phyloP scores from a whole-genome alignment of 2,888 invertebrate genomes.

The Petrophora chlorosata region DNA sequence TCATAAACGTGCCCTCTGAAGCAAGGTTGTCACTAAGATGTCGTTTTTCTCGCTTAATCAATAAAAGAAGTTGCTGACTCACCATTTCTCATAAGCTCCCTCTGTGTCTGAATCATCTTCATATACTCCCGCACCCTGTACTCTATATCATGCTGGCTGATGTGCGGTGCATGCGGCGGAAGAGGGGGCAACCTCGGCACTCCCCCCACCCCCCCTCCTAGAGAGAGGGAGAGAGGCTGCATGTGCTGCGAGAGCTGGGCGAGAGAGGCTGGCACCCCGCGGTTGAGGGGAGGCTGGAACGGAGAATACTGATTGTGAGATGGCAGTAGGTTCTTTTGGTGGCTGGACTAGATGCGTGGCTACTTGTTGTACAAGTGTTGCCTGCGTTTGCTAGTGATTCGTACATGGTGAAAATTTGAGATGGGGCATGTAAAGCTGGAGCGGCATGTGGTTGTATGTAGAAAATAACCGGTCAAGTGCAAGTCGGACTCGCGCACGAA shows the following conservation, averaged over 20 bases:
- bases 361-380: background rate
- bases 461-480: too few species aligned
- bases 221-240: conserved; percentile 90
- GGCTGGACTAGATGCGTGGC: background rate
- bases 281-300: conserved; percentile 76
- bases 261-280: conserved; percentile 84
- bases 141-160: conserved; percentile 89
- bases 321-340: conserved; percentile 24
- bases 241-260: conserved; percentile 85
- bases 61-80: conserved; percentile 35
- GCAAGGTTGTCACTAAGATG: too few species aligned
- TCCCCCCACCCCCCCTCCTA: conserved; percentile 79
- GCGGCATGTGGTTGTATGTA: too few species aligned
- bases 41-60: too few species aligned
- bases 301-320: conserved; percentile 33
- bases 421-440: too few species aligned
- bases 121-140: conserved; percentile 91
- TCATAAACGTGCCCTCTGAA: too few species aligned
- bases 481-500: too few species aligned
- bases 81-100: conserved; percentile 74
- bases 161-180: conserved; percentile 80
- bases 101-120: conserved; percentile 85
- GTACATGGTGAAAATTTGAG: too few species aligned
- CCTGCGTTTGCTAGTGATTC: too few species aligned
- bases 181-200: conserved; percentile 84